A percentile compares a stretch with the other conserved stretches of the same genome.
Conservation (phyloP, 2,888 invertebrate genomes). For the Dasysyrphus albostriatus region DNA sequence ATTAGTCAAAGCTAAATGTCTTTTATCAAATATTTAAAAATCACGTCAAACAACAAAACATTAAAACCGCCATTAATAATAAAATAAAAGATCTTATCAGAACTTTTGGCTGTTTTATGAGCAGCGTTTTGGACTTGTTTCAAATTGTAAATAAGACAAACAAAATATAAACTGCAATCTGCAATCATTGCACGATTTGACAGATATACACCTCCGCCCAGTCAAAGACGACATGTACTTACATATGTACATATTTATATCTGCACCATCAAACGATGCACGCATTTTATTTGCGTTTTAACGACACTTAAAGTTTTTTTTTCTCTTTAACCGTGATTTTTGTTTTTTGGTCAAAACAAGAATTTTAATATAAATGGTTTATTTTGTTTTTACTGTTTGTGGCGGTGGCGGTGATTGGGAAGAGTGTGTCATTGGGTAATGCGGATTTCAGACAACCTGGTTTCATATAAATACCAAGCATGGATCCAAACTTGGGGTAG, state of each 20-base stretch:
- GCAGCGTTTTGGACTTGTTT: constrained; percentile 21
- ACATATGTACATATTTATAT: not conserved
- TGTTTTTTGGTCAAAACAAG: constrained; percentile 52
- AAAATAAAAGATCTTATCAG: constrained; percentile 37
- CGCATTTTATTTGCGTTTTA: constrained; percentile 48
- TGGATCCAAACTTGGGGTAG: constrained; percentile 43
- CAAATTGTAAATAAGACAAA: not conserved
- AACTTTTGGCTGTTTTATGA: constrained; percentile 34
- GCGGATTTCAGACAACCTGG: constrained; percentile 16
- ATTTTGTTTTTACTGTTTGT: not conserved
- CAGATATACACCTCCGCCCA: constrained; percentile 15
- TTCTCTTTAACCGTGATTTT: constrained; percentile 11
- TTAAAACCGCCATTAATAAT: constrained; percentile 16
- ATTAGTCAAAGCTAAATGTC: not conserved
- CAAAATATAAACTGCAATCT: constrained; percentile 35
- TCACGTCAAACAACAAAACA: constrained; percentile 26
- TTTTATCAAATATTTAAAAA: not conserved
- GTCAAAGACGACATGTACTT: not conserved
- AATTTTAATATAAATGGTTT: constrained; percentile 50
- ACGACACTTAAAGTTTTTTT: constrained; percentile 14
- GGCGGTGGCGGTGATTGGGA: not conserved
- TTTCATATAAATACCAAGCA: constrained; percentile 66
- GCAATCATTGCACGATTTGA: constrained; percentile 59
- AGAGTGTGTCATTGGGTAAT: constrained; percentile 50
- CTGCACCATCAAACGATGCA: constrained; percentile 36